Evolutionary conservation across 2,888 invertebrate genomes (phyloP).

Genomic region (Lochmaea crataegi): DNA sequence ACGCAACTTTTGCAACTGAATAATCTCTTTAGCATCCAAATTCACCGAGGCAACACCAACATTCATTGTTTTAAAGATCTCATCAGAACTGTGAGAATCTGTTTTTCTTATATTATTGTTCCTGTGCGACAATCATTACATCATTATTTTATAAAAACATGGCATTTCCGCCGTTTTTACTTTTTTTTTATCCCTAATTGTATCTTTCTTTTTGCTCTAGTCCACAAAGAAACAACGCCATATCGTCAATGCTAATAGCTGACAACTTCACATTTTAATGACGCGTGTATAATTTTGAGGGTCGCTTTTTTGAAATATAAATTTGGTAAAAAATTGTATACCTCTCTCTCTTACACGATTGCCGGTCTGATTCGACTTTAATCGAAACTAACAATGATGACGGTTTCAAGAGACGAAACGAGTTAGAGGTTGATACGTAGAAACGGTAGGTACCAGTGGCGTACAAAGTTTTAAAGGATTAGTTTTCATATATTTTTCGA

Average conservation of each 20-base stretch:
- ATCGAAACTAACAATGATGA: slow-evolving; percentile 34
- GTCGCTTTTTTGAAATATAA: slow-evolving; percentile 16
- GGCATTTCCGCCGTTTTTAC: neutral
- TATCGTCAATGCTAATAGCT: neutral
- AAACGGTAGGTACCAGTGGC: neutral
- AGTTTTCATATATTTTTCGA: no score
- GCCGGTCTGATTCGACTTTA: slow-evolving; percentile 21
- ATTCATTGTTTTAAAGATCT: neutral
- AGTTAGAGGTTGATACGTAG: slow-evolving; percentile 15
- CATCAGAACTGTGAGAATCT: neutral
- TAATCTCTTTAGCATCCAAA: neutral
- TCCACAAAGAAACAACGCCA: neutral
- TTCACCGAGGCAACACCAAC: neutral
- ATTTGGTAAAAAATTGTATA: slow-evolving; percentile 6
- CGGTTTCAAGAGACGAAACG: slow-evolving; percentile 25
- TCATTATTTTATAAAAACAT: slow-evolving; percentile 1
- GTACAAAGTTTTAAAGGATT: neutral
- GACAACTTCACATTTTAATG: slow-evolving; percentile 14
- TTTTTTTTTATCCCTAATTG: neutral
- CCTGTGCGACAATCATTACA: neutral
- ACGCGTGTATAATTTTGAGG: slow-evolving; percentile 17
- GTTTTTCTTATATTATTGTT: no score
- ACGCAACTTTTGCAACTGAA: no score
- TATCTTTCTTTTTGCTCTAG: neutral
- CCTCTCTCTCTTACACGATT: slow-evolving; percentile 24